These are phyloP conservation scores for Silurus asotus DNA, from an alignment of 2,113 vertebrate genomes.

Conservation along the genomic window DNA sequence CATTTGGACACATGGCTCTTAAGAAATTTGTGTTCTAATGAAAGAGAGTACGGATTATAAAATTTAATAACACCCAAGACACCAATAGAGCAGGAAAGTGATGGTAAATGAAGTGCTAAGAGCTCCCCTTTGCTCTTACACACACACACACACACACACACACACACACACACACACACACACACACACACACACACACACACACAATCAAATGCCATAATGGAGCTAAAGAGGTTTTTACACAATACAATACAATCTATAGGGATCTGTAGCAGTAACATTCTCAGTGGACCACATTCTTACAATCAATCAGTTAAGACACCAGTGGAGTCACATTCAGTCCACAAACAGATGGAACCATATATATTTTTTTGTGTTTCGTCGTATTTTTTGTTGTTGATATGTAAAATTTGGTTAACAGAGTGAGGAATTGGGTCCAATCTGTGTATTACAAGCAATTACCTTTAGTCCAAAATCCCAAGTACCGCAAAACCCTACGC, in stretches of 20 bases:
- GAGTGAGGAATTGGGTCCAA: neutral
- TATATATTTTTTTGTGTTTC: neutral
- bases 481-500: too few species aligned
- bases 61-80: slow-evolving; percentile 23
- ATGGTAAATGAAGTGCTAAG: slow-evolving; percentile 10
- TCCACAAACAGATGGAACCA: neutral
- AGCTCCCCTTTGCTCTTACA: slow-evolving; percentile 12
- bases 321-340: neutral
- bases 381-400: too few species aligned
- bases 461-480: neutral
- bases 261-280: neutral
- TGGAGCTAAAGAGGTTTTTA: slow-evolving; percentile 32
- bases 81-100: neutral
- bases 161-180: neutral
- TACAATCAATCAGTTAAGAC: neutral
- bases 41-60: neutral
- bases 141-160: neutral
- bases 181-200: neutral
- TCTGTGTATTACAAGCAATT: neutral
- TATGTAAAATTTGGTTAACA: neutral
- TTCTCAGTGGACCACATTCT: neutral
- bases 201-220: slow-evolving; percentile 2
- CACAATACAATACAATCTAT: neutral
- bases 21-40: slow-evolving; percentile 16
- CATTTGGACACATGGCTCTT: slow-evolving; percentile 32